Evolutionary conservation across 2,888 invertebrate genomes (phyloP), one percentile per base, ranked within the genome.

Genomic region (Clunio marinus): DNA sequence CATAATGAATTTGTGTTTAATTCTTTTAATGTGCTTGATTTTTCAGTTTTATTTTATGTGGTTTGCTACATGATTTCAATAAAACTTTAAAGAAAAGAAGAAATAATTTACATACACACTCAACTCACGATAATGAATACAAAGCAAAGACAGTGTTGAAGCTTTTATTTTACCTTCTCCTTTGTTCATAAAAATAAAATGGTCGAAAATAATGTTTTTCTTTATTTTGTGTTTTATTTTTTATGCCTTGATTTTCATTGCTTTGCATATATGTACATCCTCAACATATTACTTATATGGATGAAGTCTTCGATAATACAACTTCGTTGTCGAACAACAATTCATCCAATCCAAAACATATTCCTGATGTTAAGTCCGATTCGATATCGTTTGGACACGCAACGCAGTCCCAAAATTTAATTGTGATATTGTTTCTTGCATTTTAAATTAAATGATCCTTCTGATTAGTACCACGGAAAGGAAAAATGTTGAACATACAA

Each of bases 51-150:
- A 46, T 63, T 63, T 46, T 63, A 28, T 45, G 46, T 63, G 37
- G 63, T 46, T 63, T 45, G 37, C 41, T n/a, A 41, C 41, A 41
- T 41, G 41, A n/a, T n/a, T 15, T 15, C 41, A 15, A 41, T 15
- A n/a, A 41, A n/a, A n/a, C n/a, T n/a, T n/a, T n/a, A n/a, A n/a
- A n/a, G n/a, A n/a, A n/a, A n/a, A n/a, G n/a, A n/a, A 15, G 25
- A 63, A 27, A 32, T 25, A 37, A 62, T 41, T 63, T 45, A 63
- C 45, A 27, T 63, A 63, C 63, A 63, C 63, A 63, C 41, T 41
- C 41, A 41, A n/a, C 35, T 27, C 46, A 46, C 46, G 46, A 63
- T 45, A 24, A 45, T 13, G 46, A 24, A 22, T n/a, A 25, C 41
- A 25, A 63, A 17, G 32, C n/a, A 46, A 45, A 63, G 63, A 63